A percentile compares a stretch with the other conserved stretches of the same genome.
phyloP scores from a whole-genome alignment of 2,797 vertebrate species.

The Gila robusta region DNA sequence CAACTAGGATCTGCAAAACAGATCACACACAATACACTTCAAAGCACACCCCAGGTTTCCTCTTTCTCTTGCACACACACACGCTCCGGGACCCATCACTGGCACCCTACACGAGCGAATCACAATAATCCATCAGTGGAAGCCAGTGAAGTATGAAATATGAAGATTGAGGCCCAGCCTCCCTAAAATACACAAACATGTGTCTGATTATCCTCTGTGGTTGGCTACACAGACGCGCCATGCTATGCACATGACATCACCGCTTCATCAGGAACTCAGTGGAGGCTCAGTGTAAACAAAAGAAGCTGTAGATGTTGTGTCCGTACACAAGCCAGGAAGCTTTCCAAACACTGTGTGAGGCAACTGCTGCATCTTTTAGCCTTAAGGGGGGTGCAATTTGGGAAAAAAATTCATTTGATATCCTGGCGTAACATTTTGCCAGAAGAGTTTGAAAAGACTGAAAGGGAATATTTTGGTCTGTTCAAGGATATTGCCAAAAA shows the following conservation, averaged over 20 bases:
- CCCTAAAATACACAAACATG: constrained; percentile 72
- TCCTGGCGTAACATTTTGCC: too few relatives aligned
- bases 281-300: constrained; percentile 51
- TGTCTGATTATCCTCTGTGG: constrained; percentile 72
- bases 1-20: constrained; percentile 58
- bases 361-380: neutral
- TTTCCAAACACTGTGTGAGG: constrained; percentile 17
- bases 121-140: constrained; percentile 64
- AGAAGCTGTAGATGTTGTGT: constrained; percentile 36
- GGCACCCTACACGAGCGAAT: constrained; percentile 56
- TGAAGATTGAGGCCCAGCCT: constrained; percentile 57
- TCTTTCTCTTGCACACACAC: constrained; percentile 45
- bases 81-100: constrained; percentile 19
- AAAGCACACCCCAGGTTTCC: constrained; percentile 59
- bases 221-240: constrained; percentile 34
- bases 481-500: neutral
- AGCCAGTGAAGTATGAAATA: constrained; percentile 74
- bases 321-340: constrained; percentile 40
- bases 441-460: neutral
- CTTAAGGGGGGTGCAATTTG: neutral
- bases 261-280: constrained; percentile 41
- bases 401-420: neutral
- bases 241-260: constrained; percentile 64
- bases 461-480: neutral
- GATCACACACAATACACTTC: constrained; percentile 70